Base-by-base conservation (phyloP, 2,888 invertebrate species). In the Smittia sp. region DNA sequence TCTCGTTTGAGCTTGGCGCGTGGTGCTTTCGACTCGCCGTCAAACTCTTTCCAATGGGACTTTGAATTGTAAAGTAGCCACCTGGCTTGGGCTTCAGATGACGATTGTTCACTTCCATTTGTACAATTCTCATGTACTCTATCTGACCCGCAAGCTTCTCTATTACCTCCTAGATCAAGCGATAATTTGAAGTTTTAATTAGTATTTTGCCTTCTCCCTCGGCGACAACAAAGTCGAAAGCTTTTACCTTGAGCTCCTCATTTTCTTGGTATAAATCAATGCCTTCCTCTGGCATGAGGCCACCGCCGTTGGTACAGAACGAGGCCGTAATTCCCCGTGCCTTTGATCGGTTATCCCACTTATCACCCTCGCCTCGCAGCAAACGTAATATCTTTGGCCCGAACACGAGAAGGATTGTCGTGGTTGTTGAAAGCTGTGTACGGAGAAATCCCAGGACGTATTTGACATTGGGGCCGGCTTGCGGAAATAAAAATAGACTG, bases 41-140 rank as follows among this genome's bases (percentile, higher is more conserved):
- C 74, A 81, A 78, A 65, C 75, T 74, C 38, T 75, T 76, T 25
- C 69, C 73, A 74, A 81, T 81, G 68, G 83, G 82, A 74, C 81
- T 82, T 77, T 83, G 82, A 76, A 87, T 85, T 70, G 88, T 90
- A 82, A 93, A 93, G 82, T 93, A 93, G 1, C 93, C 90, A 20
- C 93, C 92, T 0, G 89, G 88, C 77, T 92, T 90, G 75, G 93
- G 93, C 78, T 93, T 91, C 77, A 95, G 83, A 81, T 94, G 94
- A 4, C 94, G 86, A 82, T 95, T 95, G 84, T 94, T 92, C 85
- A 93, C 89, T 83, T 94, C 93, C 94, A 95, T 94, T 79, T 94
- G 92, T 20, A 94, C 93, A 81, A 94, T 94, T 84, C 93, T 93
- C 93, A 94, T 93, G 82, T 93, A 93, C 81, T 95, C 94, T 77